These are phyloP conservation scores for Cyprinodon brontotheroides DNA, from an alignment of 2,113 vertebrate species.

Conservation along the genomic window DNA sequence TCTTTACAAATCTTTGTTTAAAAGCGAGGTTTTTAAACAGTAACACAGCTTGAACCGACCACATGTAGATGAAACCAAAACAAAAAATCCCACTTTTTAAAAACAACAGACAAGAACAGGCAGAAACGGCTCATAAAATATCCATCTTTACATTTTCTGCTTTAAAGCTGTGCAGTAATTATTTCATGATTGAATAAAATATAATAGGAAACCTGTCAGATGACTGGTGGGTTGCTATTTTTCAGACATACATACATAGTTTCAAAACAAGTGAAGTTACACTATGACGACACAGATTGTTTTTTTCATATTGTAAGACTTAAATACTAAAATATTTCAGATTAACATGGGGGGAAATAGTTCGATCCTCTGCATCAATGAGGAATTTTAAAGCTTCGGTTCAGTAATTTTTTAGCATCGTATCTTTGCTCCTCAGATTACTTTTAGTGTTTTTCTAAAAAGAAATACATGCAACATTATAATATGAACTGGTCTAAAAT, in stretches of 20 bases:
- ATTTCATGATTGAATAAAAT: not conserved
- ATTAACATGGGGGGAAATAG: not conserved
- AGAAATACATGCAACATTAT: no score
- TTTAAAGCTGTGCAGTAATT: not conserved
- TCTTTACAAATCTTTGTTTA: not conserved
- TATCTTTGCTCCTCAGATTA: not conserved
- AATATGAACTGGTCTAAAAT: not conserved
- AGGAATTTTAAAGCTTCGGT: not conserved
- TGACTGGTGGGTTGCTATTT: not conserved
- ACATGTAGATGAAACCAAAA: not conserved
- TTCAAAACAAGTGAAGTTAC: not conserved
- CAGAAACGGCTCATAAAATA: not conserved
- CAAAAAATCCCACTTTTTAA: constrained; percentile 9
- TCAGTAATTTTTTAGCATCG: not conserved
- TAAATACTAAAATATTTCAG: not conserved
- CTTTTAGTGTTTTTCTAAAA: not conserved
- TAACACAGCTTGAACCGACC: not conserved
- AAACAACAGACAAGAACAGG: not conserved
- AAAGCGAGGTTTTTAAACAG: not conserved
- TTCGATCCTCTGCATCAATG: not conserved
- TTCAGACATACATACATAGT: not conserved
- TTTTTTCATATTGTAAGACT: no score
- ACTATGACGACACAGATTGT: not conserved
- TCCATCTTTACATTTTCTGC: not conserved
- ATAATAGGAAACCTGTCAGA: not conserved